phyloP scores from a whole-genome alignment of 2,797 vertebrate genomes.

The Okamejei kenojei region DNA sequence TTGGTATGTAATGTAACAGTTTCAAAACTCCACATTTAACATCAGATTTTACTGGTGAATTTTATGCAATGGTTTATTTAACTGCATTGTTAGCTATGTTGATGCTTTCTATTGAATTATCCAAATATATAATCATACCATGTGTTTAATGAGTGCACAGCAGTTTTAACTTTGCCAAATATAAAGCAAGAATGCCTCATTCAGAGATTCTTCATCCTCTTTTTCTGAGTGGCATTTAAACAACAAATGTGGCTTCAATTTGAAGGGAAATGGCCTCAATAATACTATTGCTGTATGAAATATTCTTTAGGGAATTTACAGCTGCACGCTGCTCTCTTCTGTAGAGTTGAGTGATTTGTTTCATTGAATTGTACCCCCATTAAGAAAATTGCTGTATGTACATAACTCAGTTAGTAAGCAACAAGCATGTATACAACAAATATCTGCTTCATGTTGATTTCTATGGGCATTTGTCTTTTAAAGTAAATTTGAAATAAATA shows the following conservation, averaged over 20 bases:
- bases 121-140: background rate
- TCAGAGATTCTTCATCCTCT: background rate
- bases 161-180: background rate
- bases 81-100: background rate
- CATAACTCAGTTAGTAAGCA: background rate
- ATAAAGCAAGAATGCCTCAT: background rate
- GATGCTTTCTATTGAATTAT: no score
- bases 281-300: background rate
- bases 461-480: background rate
- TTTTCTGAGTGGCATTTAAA: background rate
- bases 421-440: background rate
- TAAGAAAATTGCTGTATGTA: background rate
- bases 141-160: background rate
- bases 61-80: background rate
- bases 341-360: background rate
- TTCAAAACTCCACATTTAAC: no score
- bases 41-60: background rate
- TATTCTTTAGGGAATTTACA: no score
- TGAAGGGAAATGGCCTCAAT: background rate
- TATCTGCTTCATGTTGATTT: background rate
- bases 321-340: background rate
- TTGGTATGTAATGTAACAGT: background rate
- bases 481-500: slow-evolving; percentile 15
- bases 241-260: background rate
- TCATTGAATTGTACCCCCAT: background rate